These are phyloP conservation scores for Cryptophagus acutangulus DNA, from an alignment of 2,888 invertebrate genomes.

Conservation along the genomic window DNA sequence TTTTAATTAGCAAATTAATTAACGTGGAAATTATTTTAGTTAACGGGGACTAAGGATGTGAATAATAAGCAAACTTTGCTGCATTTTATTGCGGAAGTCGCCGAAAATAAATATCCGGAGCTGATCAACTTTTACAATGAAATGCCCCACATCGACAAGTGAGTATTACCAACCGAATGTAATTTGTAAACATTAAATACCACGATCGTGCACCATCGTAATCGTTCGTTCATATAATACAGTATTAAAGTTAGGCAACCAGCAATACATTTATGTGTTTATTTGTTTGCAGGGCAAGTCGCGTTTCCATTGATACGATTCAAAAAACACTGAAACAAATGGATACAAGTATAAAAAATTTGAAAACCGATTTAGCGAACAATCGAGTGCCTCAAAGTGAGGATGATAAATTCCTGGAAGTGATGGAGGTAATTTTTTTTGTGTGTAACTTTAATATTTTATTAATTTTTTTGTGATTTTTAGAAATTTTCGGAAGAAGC, in stretches of 20 bases:
- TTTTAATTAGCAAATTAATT: not conserved
- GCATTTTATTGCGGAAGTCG: conserved; percentile 84
- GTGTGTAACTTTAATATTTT: not conserved
- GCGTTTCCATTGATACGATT: conserved; percentile 76
- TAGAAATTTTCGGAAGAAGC: conserved; percentile 62
- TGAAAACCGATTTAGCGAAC: conserved; percentile 87
- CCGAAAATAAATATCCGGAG: conserved; percentile 86
- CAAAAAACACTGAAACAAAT: conserved; percentile 79
- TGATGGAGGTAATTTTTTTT: conserved; percentile 75
- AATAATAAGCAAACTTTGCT: conserved; percentile 90
- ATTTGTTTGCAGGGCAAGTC: conserved; percentile 61
- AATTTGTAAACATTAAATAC: too few relatives aligned
- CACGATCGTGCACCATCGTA: too few relatives aligned
- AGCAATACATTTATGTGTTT: not conserved
- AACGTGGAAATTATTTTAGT: conserved; percentile 47
- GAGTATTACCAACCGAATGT: conserved; percentile 14
- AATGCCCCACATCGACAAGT: conserved; percentile 83
- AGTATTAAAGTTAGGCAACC: not conserved
- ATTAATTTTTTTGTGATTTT: conserved; percentile 6
- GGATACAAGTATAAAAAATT: conserved; percentile 79
- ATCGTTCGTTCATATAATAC: too few relatives aligned
- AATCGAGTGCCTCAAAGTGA: conserved; percentile 72
- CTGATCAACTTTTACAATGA: conserved; percentile 75
- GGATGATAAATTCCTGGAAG: conserved; percentile 78
- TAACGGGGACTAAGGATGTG: conserved; percentile 85